Conservation (phyloP, 2,797 vertebrate species). For the Mergus octosetaceus region DNA sequence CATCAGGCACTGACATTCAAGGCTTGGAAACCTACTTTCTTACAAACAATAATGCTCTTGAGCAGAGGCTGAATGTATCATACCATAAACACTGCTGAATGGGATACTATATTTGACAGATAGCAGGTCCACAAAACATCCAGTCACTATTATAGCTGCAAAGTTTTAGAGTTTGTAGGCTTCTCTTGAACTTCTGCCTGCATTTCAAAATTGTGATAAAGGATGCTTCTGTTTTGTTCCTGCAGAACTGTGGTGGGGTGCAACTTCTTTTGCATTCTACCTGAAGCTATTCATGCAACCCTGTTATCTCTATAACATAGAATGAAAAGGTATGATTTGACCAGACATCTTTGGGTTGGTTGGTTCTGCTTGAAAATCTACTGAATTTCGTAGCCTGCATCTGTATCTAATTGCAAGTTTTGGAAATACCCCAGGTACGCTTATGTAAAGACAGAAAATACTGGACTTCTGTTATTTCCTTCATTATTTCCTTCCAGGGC, state of each 20-base stretch:
- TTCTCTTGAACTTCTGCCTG: background rate
- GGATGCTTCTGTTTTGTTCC: background rate
- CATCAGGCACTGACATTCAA: background rate
- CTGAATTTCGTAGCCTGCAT: background rate
- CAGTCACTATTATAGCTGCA: background rate
- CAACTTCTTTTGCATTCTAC: background rate
- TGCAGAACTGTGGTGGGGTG: background rate
- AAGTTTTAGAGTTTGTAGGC: background rate
- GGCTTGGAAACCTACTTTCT: background rate
- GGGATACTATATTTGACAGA: background rate
- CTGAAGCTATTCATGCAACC: background rate
- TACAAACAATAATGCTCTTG: background rate
- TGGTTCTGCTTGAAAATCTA: background rate
- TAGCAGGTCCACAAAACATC: background rate
- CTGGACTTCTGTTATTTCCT: background rate
- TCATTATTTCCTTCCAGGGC: background rate
- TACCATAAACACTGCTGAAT: background rate
- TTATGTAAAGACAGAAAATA: background rate
- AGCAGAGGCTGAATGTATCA: background rate
- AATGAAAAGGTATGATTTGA: background rate
- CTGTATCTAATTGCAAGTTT: background rate
- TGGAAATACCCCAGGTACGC: background rate
- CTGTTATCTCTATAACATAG: background rate
- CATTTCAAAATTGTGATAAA: background rate
- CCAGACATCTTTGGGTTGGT: background rate